Conservation (phyloP, 2,113 vertebrate genomes). For the Labeo catla region DNA sequence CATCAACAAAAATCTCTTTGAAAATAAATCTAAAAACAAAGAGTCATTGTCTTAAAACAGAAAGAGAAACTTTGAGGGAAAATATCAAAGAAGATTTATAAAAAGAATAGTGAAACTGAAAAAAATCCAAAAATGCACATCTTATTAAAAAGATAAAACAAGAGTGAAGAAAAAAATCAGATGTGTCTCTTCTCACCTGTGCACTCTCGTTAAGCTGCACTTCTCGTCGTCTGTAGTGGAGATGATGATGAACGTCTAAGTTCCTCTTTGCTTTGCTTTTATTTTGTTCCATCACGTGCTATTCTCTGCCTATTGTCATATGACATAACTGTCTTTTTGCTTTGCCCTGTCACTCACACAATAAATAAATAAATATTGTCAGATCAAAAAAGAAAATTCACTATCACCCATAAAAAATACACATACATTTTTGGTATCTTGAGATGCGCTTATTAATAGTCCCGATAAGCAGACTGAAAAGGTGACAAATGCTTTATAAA, state of each 20-base stretch:
- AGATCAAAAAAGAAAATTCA: neutral
- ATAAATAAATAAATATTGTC: neutral
- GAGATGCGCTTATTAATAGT: too few relatives aligned
- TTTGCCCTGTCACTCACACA: neutral
- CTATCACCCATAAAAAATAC: too few relatives aligned
- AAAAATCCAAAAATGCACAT: too few relatives aligned
- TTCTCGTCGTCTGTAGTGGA: neutral
- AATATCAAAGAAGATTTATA: neutral
- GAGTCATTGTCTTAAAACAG: neutral
- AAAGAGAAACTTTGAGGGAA: neutral
- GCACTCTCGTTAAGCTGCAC: neutral
- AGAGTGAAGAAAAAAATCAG: too few relatives aligned
- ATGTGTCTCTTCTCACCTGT: neutral
- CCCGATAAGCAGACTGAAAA: too few relatives aligned
- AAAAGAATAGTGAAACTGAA: too few relatives aligned
- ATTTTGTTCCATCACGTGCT: slow-evolving; percentile 33
- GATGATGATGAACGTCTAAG: neutral
- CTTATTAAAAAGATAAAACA: too few relatives aligned
- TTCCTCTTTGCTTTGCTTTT: slow-evolving; percentile 29
- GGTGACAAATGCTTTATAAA: too few relatives aligned
- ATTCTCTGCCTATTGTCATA: neutral
- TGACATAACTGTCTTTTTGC: neutral
- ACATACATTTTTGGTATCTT: too few relatives aligned
- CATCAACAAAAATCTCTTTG: neutral
- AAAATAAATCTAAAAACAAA: neutral